Base-by-base conservation (phyloP, 2,797 vertebrate species). In the Dermochelys coriacea region DNA sequence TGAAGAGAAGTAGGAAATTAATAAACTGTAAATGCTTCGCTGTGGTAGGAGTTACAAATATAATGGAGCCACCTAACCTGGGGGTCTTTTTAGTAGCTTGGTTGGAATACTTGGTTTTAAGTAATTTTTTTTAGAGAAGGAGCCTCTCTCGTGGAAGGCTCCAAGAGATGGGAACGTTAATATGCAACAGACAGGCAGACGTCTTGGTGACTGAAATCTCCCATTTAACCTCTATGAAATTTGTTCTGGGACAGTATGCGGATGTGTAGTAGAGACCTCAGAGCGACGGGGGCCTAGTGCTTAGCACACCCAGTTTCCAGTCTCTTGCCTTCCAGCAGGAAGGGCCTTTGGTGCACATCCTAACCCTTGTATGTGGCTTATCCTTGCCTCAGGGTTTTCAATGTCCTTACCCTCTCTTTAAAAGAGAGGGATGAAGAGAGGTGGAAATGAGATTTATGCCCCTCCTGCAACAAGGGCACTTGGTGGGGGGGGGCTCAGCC, bases 1-100 rank as follows among this genome's bases (percentile, higher is more conserved):
- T 81, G 81, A 79, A 90, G 75, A 74, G 81, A 96, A 90, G 75
- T 81, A 82, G 61, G 81, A 89, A 71, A 95, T 77, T 5, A 89
- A 86, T 77, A 74, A 55, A 31, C 57, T 82, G 88, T 80, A 94
- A 89, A 84, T 86, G 45, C 45, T 90, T 89, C 8, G 23, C 61
- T 83, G 75, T 91, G 84, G 23, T 2, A 83, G 61, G 27, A 57
- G 77, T 85, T 91, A 51, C 90, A 90, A 91, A 81, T n/a, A 10
- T 90, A 80, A 88, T 91, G 93, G 80, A 84, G 77, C 85, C 41
- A 21, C 90, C 87, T 83, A 88, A 81, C 52, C 12, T 12, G 51
- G 37, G 89, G 71, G 47, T 81, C 8, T 68, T 78, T 93, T 94
- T 12, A 85, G 75, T 68, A 84, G 79, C 75, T 49, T 68, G 83